Base-by-base conservation (phyloP, 2,888 invertebrate genomes). In the Baccha elongata region DNA sequence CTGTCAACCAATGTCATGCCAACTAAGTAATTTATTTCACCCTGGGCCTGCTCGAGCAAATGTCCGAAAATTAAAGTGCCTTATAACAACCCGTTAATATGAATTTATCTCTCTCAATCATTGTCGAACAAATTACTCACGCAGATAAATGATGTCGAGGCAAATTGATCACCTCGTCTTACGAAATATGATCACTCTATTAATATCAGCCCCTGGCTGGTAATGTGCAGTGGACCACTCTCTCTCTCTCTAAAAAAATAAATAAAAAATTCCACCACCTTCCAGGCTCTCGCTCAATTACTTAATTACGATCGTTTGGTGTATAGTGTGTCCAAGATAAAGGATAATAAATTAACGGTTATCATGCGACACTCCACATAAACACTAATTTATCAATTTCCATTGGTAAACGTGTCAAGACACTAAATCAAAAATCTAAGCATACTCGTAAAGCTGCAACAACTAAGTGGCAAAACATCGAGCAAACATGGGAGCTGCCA, bases 151-250 rank as follows among this genome's bases (percentile, higher is more conserved):
- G 64, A 78, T 78, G 72, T 73, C 64, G 68, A 60, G 53, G 71
- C 67, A 78, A 76, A 83, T 83, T 76, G 72, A 83, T 76, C 60
- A 68, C 71, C 29, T 23, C 67, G 55, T 29, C 78, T 72, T 78
- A 78, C 72, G 83, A 83, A 83, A 83, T 83, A 78, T 83, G 83
- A 83, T 83, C 68, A 64, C 78, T 78, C 78, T 72, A 83, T 83
- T 78, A 73, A 83, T 76, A 62, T 26, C 46, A 17, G 15, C 37
- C 8, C 3, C 11, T 29, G 23, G 23, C 21, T 23, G 11, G 15
- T 11, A 40, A 1, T 37, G 13, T 37, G 37, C 7, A 13, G 13
- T 37, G 5, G 8, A 15, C 23, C 26, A 46, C 29, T 37, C 1
- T 62, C 72, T 32, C 32, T 15, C 35, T 21, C 13, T 13, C n/a